Conservation (phyloP, 2,888 invertebrate species). For the Smittia sp. region DNA sequence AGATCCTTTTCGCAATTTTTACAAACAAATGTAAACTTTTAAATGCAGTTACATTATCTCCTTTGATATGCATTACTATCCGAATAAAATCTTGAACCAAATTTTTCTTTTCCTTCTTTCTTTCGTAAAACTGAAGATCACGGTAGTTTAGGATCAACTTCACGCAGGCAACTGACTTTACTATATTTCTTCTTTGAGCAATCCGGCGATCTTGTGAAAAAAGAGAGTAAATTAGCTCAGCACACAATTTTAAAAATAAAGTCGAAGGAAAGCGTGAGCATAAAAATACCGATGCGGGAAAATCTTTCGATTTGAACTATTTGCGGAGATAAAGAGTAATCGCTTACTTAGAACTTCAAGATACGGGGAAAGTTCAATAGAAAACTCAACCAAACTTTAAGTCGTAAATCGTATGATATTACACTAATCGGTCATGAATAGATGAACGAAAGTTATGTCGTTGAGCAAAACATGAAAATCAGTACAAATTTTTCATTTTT, state of each 20-base stretch:
- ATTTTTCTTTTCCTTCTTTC: neutral
- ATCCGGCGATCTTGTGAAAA: neutral
- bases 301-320: no score
- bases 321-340: no score
- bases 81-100: neutral
- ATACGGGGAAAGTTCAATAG: no score
- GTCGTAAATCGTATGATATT: no score
- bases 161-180: constrained; percentile 39
- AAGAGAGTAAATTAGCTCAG: neutral
- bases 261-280: constrained; percentile 9
- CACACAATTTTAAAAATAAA: no score
- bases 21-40: neutral
- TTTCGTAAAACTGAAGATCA: neutral
- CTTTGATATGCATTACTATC: constrained; percentile 32
- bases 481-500: no score
- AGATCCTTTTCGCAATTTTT: neutral
- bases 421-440: no score
- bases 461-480: no score
- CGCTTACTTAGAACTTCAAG: no score
- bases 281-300: neutral
- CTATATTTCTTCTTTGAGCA: constrained; percentile 11
- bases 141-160: neutral
- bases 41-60: neutral
- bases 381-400: no score
- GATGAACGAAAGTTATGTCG: no score